Evolutionary conservation across 2,113 vertebrate species (phyloP), one percentile per base, ranked within the genome.

Genomic region (Carassius auratus): DNA sequence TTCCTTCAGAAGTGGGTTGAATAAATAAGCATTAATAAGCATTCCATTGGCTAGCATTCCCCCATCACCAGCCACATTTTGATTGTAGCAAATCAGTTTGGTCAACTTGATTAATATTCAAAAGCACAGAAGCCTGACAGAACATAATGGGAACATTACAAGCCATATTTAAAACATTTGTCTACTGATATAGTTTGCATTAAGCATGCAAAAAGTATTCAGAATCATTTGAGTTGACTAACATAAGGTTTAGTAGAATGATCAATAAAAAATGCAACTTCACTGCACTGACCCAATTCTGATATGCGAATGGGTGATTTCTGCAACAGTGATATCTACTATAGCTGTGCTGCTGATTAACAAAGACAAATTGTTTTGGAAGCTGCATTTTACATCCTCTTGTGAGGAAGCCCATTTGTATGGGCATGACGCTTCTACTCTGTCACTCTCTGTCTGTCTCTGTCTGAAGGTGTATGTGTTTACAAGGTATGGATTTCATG

Each of bases 401-500:
- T 45, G 21, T 74, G 21, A 48, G 3, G 21, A 74, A 74, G 21
- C 38, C n/a, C 19, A 52, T 76, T 76, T 76, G 74, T 76, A 30
- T 76, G 74, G 45, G 48, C n/a, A 76, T 76, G 48, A 26, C 48
- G 7, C 1, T 26, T 52, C 74, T 30, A 52, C 73, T 82, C 30
- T 83, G 81, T 83, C 66, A 57, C 64, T 71, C 66, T 71, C 79
- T 50, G 26, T 48, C 80, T 71, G 45, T 14, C 64, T 17, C 9
- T 52, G 26, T 69, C 61, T 82, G 23, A 52, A 23, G 66, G 26
- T 71, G 45, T 36, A 55, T 81, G 64, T 83, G 30, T 83, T 83
- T 83, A 83, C 81, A 83, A 73, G 81, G 81, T 83, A 73, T 83
- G 66, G 66, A 83, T 83, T 71, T 83, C 50, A 83, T 57, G 81